Percentiles rank a stretch among this genome's conserved stretches.
phyloP scores from a whole-genome alignment of 2,113 vertebrate species.

The Pangasianodon hypophthalmus region DNA sequence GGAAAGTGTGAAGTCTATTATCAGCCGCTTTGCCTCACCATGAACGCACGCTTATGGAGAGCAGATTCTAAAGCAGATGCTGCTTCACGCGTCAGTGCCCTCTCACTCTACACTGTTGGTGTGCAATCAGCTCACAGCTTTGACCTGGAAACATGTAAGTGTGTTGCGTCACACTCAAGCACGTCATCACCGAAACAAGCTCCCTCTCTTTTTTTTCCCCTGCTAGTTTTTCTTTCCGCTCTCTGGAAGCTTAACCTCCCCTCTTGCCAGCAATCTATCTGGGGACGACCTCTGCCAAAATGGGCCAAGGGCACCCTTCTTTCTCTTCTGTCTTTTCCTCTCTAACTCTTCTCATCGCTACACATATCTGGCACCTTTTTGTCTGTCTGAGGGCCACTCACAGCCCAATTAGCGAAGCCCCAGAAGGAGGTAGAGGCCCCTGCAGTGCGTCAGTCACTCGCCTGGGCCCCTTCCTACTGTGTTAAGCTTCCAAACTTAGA shows the following conservation, averaged over 20 bases:
- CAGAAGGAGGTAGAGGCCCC: constrained; percentile 22
- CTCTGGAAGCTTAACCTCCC: not conserved
- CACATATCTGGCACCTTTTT: constrained; percentile 32
- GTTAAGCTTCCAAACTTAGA: constrained; percentile 31
- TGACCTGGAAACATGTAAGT: constrained; percentile 26
- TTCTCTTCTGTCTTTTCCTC: not conserved
- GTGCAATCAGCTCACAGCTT: constrained; percentile 16
- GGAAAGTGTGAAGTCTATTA: not conserved
- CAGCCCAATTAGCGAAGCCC: constrained; percentile 38
- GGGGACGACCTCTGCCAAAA: constrained; percentile 46
- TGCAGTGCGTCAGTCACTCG: constrained; percentile 23
- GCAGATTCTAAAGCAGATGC: constrained; percentile 34
- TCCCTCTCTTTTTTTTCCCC: constrained; percentile 1
- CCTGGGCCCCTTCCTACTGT: constrained; percentile 9
- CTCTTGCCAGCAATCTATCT: constrained; percentile 22
- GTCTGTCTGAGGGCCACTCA: not conserved
- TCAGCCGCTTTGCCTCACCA: not conserved
- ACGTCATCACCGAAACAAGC: constrained; percentile 31
- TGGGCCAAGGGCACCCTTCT: constrained; percentile 45
- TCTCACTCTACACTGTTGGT: constrained; percentile 22
- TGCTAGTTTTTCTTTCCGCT: not conserved
- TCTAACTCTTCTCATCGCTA: not conserved
- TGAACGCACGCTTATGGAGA: not conserved
- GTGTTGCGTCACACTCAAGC: constrained; percentile 4
- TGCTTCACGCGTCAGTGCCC: constrained; percentile 14